Evolutionary conservation across 2,888 invertebrate species (phyloP).

Genomic region (Torymus auratus): DNA sequence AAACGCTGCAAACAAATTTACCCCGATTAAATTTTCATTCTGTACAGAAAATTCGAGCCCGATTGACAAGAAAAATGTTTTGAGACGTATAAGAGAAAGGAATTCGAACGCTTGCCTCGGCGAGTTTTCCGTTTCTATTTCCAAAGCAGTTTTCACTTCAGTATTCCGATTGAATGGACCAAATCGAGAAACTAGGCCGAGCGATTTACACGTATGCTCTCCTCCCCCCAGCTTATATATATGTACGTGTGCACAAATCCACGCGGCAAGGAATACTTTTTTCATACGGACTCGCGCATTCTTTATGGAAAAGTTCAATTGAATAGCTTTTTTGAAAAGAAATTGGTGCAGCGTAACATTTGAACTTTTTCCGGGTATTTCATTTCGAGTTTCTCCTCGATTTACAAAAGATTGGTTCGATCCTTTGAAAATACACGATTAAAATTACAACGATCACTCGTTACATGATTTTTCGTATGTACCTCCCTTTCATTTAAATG

Average conservation of each 20-base stretch:
- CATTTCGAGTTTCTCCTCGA: not conserved
- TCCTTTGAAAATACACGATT: not conserved
- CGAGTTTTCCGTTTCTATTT: conserved; percentile 59
- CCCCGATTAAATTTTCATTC: conserved; percentile 4
- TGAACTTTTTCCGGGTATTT: not conserved
- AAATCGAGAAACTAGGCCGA: conserved; percentile 48
- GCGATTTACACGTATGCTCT: conserved; percentile 37
- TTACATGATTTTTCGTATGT: too few species aligned
- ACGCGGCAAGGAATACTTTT: conserved; percentile 22
- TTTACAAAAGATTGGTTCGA: too few species aligned
- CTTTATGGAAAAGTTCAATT: conserved; percentile 15
- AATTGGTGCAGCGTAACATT: too few species aligned
- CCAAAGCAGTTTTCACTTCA: conserved; percentile 48
- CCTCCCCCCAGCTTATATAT: not conserved
- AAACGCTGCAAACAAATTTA: not conserved
- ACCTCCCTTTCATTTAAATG: too few species aligned
- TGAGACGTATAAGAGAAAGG: conserved; percentile 25
- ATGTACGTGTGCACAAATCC: not conserved
- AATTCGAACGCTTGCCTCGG: conserved; percentile 40
- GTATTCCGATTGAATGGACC: conserved; percentile 55
- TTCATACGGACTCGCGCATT: not conserved
- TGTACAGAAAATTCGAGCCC: conserved; percentile 34
- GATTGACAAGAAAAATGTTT: conserved; percentile 13
- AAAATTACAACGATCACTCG: not conserved
- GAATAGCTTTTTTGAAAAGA: not conserved